Evolutionary conservation across 2,113 vertebrate genomes (phyloP).

Genomic region (Dipodomys ordii): DNA sequence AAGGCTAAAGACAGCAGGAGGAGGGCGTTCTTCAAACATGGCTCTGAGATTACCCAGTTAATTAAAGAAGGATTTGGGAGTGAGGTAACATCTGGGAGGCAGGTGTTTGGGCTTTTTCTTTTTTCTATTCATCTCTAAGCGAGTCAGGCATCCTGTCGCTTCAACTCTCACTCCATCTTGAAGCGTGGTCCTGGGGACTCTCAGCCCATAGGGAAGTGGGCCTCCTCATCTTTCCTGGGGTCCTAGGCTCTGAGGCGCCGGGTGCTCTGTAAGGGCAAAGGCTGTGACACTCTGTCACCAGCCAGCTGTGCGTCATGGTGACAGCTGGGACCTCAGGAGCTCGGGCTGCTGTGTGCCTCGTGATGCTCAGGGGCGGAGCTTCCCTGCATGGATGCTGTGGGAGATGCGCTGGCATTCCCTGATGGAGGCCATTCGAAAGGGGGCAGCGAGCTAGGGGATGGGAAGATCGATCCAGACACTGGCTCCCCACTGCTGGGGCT

Average conservation of each 20-base stretch:
- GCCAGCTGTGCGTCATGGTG: rapidly evolving
- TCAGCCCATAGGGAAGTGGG: too few species aligned
- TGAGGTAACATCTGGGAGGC: slow-evolving; percentile 47
- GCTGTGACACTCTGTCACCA: rapidly evolving
- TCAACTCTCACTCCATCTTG: too few species aligned
- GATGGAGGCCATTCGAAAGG: not conserved
- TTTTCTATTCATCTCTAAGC: not conserved
- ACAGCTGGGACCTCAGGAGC: rapidly evolving
- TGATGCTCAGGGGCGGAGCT: not conserved
- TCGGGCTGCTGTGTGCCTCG: not conserved
- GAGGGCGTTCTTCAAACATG: not conserved
- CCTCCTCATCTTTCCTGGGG: not conserved
- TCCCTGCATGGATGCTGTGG: not conserved
- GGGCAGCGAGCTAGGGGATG: not conserved
- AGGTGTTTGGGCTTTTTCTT: not conserved
- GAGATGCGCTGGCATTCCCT: rapidly evolving
- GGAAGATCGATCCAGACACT: too few species aligned
- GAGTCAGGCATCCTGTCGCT: not conserved
- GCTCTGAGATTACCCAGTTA: slow-evolving; percentile 9
- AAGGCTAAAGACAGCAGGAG: slow-evolving; percentile 34
- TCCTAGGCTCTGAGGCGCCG: not conserved
- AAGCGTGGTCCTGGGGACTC: rapidly evolving
- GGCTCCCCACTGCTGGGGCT: not conserved
- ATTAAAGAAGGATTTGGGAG: slow-evolving; percentile 67
- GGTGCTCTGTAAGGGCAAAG: not conserved